Evolutionary conservation across 2,797 vertebrate genomes (phyloP), one percentile per base, ranked within the genome.

Genomic region (Yasuhikotakia modesta): DNA sequence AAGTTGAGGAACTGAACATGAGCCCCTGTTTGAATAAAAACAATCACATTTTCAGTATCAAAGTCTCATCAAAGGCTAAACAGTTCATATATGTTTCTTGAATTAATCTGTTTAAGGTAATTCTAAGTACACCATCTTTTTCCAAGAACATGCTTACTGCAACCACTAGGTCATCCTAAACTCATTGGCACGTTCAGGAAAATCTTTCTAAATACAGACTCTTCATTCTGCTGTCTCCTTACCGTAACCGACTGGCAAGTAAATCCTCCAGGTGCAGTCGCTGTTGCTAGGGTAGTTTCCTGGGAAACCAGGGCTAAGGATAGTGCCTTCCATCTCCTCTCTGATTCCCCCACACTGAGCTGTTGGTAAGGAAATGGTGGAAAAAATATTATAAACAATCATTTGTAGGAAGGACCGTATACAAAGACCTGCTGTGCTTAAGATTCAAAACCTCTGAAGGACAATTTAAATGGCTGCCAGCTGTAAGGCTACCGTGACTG

Each of bases 281-380:
- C 95, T 91, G 92, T 99, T 99, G 92, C 98, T 99, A 71, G 98
- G 98, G 77, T 99, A 99, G 91, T 99, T 99, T 76, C 98, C 98
- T 73, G 96, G 98, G 91, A 98, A 99, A 76, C 98, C 98, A 0
- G 98, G 98, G 84, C 97, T 99, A 86, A 99, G 94, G 86, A 99
- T 97, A 83, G 98, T 97, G 63, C 96, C 97, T 80, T 98, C 97
- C 95, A 96, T 94, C 85, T 97, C 96, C 50, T 97, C 95, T 27
- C 92, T 91, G 60, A 95, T 92, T 82, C 98, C 97, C 48, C 97
- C 97, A 85, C 97, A 99, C 86, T 97, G 96, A 16, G 97, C 98
- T 99, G 87, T 53, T 24, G 32, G 67, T 70, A 46, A 21, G 45
- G 58, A 70, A 78, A 74, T 61, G 19, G 14, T 14, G 10, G 32